phyloP scores from a whole-genome alignment of 2,113 vertebrate species.

The Clarias magur region DNA sequence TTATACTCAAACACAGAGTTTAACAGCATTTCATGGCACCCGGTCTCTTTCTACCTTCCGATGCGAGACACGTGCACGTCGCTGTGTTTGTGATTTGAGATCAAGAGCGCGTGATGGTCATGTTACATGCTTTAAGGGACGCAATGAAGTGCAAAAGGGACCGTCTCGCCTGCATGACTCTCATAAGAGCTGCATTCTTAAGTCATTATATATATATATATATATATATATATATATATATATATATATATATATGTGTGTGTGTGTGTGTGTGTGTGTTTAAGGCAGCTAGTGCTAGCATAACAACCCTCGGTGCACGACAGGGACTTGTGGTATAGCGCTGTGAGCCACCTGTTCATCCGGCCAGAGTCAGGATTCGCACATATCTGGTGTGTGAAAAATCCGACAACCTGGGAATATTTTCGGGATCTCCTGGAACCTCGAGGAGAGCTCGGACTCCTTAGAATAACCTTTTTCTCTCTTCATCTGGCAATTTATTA shows the following conservation, averaged over 20 bases:
- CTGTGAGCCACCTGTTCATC: constrained; percentile 34
- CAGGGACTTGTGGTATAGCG: not conserved
- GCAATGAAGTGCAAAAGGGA: not conserved
- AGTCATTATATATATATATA: not conserved
- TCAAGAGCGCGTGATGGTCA: not conserved
- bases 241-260: too few species aligned
- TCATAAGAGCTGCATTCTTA: not conserved
- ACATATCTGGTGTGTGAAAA: not conserved
- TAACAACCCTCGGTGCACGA: constrained; percentile 29
- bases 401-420: not conserved
- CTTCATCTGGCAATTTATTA: not conserved
- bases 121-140: not conserved
- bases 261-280: not conserved
- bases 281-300: constrained; percentile 27
- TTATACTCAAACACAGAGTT: too few species aligned
- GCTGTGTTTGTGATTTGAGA: not conserved
- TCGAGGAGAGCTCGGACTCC: not conserved
- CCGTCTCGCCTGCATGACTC: not conserved
- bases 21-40: too few species aligned
- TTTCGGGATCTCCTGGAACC: not conserved
- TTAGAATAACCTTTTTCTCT: constrained; percentile 14
- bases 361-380: not conserved
- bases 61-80: not conserved
- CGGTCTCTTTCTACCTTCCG: not conserved
- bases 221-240: too few species aligned